phyloP scores from a whole-genome alignment of 2,797 vertebrate genomes.

The Sebastes trivittatus region DNA sequence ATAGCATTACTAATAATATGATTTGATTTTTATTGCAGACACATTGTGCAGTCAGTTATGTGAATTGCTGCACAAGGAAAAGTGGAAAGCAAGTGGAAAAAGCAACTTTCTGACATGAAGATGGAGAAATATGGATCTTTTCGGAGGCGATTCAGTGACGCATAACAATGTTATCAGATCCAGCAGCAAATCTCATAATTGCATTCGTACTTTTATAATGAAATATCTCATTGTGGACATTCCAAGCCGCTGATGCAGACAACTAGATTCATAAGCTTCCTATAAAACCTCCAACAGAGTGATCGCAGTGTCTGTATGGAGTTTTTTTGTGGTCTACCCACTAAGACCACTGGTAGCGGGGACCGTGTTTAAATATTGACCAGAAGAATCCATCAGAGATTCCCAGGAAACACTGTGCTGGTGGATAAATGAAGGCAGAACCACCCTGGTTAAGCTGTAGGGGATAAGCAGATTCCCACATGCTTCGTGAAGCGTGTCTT shows the following conservation, averaged over 20 bases:
- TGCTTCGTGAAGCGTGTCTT: conserved; percentile 67
- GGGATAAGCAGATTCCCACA: conserved; percentile 70
- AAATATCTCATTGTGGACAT: conserved; percentile 38
- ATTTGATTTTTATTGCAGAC: conserved; percentile 10
- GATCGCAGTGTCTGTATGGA: not conserved
- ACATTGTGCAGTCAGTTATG: not conserved
- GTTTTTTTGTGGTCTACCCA: conserved; percentile 25
- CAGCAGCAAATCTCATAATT: conserved; percentile 33
- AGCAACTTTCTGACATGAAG: not conserved
- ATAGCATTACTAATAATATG: not conserved
- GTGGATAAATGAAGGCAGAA: conserved; percentile 54
- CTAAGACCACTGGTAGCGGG: not conserved
- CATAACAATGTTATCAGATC: conserved; percentile 55
- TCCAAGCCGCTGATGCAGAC: conserved; percentile 41
- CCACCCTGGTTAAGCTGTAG: conserved; percentile 41
- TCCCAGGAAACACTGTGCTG: conserved; percentile 37
- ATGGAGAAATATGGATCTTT: conserved; percentile 27
- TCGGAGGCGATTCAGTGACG: conserved; percentile 6
- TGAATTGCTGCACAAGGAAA: not conserved
- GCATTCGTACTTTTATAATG: conserved; percentile 40
- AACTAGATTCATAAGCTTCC: conserved; percentile 33
- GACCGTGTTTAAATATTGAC: conserved; percentile 61
- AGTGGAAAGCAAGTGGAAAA: not conserved
- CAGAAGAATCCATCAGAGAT: conserved; percentile 36
- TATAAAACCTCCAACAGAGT: not conserved